These are phyloP conservation scores for Amia ocellicauda DNA, from an alignment of 2,113 vertebrate genomes.

Conservation along the genomic window DNA sequence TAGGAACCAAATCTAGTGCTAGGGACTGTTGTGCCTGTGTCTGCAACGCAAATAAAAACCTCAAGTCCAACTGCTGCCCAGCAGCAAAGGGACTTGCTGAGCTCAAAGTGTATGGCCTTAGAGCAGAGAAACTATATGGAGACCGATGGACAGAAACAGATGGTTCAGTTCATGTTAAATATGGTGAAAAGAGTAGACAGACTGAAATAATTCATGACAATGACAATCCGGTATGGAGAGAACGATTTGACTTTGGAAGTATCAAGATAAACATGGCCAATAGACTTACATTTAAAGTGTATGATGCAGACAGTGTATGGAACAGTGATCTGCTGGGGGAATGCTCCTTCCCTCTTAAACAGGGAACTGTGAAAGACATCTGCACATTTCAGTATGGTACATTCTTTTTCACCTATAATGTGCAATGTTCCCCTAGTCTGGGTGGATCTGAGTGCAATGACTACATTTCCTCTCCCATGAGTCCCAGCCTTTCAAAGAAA, in stretches of 20 bases:
- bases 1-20: slow-evolving; percentile 34
- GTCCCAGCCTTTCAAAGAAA: slow-evolving; percentile 22
- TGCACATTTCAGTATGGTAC: slow-evolving; percentile 53
- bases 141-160: slow-evolving; percentile 29
- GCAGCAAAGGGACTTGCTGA: slow-evolving; percentile 51
- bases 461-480: slow-evolving; percentile 47
- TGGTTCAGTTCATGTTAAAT: slow-evolving; percentile 52
- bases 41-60: slow-evolving; percentile 38
- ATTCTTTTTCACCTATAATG: slow-evolving; percentile 45
- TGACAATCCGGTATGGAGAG: slow-evolving; percentile 53
- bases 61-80: slow-evolving; percentile 63
- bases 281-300: slow-evolving; percentile 50
- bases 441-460: slow-evolving; percentile 48
- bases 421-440: slow-evolving; percentile 55
- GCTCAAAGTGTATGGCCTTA: slow-evolving; percentile 44
- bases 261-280: slow-evolving; percentile 33
- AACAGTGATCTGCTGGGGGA: slow-evolving; percentile 52
- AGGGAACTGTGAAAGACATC: neutral
- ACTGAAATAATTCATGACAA: slow-evolving; percentile 35
- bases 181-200: neutral
- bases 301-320: slow-evolving; percentile 51
- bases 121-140: slow-evolving; percentile 49
- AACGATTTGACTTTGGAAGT: slow-evolving; percentile 42
- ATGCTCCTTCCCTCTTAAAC: slow-evolving; percentile 36
- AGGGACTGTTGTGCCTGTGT: slow-evolving; percentile 58